A percentile compares a stretch with the other conserved stretches of the same genome.
These are phyloP conservation scores for Echeneis naucrates DNA, from an alignment of 2,797 vertebrate species.

Conservation along the genomic window DNA sequence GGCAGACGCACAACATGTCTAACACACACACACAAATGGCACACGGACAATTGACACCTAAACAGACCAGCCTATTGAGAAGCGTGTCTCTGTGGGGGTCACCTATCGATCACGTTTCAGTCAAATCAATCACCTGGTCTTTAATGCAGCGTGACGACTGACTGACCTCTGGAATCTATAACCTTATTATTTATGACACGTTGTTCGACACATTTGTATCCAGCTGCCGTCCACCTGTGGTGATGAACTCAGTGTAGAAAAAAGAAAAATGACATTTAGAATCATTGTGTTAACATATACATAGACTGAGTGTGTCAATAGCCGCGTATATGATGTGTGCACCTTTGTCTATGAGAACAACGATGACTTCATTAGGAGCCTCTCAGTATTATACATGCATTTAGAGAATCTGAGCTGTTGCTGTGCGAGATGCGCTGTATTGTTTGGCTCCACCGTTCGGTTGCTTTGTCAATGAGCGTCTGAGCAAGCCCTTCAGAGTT, in stretches of 20 bases:
- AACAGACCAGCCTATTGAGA: slow-evolving; percentile 16
- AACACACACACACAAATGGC: background rate
- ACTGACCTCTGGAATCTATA: slow-evolving; percentile 68
- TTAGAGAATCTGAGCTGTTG: slow-evolving; percentile 13
- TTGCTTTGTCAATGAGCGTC: slow-evolving; percentile 44
- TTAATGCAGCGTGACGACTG: slow-evolving; percentile 59
- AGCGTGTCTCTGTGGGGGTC: slow-evolving; percentile 33
- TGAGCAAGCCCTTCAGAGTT: slow-evolving; percentile 6
- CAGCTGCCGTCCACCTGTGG: background rate
- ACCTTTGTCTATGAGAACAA: slow-evolving; percentile 14
- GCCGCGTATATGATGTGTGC: background rate
- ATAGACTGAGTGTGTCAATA: background rate
- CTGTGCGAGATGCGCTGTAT: slow-evolving; percentile 10
- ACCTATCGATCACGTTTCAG: slow-evolving; percentile 69
- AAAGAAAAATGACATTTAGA: background rate
- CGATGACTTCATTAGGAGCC: slow-evolving; percentile 45
- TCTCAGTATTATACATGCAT: slow-evolving; percentile 31
- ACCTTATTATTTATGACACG: slow-evolving; percentile 58
- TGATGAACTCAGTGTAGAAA: slow-evolving; percentile 7
- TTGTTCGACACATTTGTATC: slow-evolving; percentile 27
- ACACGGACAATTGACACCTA: slow-evolving; percentile 24
- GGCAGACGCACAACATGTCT: slow-evolving; percentile 27
- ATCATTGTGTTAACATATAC: slow-evolving; percentile 8
- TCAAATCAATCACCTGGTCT: slow-evolving; percentile 71
- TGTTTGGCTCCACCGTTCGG: slow-evolving; percentile 29